phyloP scores from a whole-genome alignment of 2,113 vertebrate species.

The Stomatorhinus ivindoensis region DNA sequence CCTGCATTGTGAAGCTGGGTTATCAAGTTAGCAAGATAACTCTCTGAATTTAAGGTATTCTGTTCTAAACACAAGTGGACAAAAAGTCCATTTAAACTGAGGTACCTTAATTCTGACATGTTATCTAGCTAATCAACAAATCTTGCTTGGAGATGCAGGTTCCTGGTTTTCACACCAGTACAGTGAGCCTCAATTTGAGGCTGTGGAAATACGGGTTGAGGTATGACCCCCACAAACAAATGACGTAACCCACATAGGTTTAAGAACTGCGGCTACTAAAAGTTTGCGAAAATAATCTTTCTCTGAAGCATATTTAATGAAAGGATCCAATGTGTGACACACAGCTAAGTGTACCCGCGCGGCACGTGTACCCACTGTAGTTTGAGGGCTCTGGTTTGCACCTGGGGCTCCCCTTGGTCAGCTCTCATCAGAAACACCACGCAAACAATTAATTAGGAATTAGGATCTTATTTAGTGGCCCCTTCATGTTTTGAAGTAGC shows the following conservation, averaged over 20 bases:
- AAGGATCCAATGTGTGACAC: neutral
- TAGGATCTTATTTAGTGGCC: neutral
- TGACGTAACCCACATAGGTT: neutral
- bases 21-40: neutral
- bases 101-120: neutral
- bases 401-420: neutral
- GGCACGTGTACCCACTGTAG: neutral
- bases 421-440: neutral
- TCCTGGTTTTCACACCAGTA: neutral
- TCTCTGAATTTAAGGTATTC: neutral
- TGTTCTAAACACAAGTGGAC: neutral
- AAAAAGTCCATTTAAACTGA: neutral
- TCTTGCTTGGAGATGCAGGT: neutral
- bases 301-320: neutral
- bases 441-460: neutral
- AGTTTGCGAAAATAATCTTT: neutral
- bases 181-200: neutral
- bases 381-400: neutral
- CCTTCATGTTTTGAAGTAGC: neutral
- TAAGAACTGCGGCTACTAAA: neutral
- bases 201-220: neutral
- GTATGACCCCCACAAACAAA: neutral
- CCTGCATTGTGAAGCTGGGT: neutral
- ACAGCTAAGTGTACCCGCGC: too few relatives aligned
- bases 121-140: neutral